phyloP scores from a whole-genome alignment of 2,888 invertebrate genomes.

The Drosophila lacicola region DNA sequence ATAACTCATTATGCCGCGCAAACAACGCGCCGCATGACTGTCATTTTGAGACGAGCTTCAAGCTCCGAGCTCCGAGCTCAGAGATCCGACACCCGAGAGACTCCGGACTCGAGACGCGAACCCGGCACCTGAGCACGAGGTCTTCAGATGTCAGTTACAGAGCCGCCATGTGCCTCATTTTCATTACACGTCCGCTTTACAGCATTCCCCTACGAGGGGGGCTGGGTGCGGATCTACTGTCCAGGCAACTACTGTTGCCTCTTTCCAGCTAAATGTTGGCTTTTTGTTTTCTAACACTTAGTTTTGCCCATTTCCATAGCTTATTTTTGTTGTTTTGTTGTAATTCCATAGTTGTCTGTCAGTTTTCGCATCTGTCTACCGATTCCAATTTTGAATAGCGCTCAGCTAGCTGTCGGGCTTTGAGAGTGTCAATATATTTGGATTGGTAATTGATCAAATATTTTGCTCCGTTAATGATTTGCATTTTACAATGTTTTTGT shows the following conservation, averaged over 20 bases:
- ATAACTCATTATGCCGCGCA: constrained; percentile 81
- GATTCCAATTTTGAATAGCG: constrained; percentile 64
- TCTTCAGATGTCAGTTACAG: constrained; percentile 13
- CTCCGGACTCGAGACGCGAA: constrained; percentile 3
- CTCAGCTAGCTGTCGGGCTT: constrained; percentile 59
- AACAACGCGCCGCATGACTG: constrained; percentile 76
- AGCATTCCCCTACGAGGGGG: constrained; percentile 9
- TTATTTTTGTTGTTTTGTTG: constrained; percentile 47
- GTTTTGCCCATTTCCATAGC: constrained; percentile 13
- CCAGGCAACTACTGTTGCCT: constrained; percentile 59
- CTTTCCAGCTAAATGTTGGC: constrained; percentile 39
- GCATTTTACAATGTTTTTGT: constrained; percentile 27
- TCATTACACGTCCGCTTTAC: constrained; percentile 71
- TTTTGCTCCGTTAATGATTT: constrained; percentile 48
- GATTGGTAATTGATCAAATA: constrained; percentile 66
- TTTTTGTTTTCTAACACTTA: constrained; percentile 60
- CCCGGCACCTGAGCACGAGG: constrained; percentile 28
- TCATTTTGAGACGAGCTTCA: constrained; percentile 40
- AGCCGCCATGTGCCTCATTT: constrained; percentile 43
- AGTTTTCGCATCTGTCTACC: constrained; percentile 76
- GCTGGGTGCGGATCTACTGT: background rate
- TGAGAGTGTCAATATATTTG: constrained; percentile 52
- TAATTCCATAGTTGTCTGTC: constrained; percentile 71
- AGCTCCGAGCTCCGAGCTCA: no score
- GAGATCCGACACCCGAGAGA: constrained; percentile 24